Percentiles rank a stretch among this genome's conserved stretches.
phyloP scores from a whole-genome alignment of 2,888 invertebrate genomes.

The Clusia tigrina region DNA sequence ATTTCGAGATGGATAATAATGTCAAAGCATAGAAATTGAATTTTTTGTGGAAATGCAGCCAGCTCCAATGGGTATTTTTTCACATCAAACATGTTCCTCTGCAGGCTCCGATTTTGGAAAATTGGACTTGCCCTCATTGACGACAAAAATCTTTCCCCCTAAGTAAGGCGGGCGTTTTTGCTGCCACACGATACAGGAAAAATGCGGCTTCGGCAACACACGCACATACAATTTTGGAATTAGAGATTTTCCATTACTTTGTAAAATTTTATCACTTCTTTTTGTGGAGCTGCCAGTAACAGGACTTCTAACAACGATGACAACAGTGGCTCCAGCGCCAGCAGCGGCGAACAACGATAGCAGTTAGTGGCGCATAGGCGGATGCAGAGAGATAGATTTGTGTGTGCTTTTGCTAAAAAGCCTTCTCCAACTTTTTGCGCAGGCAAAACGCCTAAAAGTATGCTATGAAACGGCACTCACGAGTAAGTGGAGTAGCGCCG shows the following conservation, averaged over 20 bases:
- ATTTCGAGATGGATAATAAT: too few species aligned
- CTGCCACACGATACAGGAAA: neutral
- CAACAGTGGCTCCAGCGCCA: constrained; percentile 24
- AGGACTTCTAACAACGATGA: constrained; percentile 24
- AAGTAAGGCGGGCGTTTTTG: neutral
- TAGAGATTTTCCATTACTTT: constrained; percentile 9
- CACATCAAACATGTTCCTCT: too few species aligned
- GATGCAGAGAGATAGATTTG: constrained; percentile 8
- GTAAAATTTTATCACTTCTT: neutral
- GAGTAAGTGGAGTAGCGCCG: constrained; percentile 9
- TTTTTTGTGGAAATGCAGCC: too few species aligned
- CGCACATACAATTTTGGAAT: constrained; percentile 7
- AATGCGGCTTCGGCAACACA: neutral
- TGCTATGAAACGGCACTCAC: constrained; percentile 23
- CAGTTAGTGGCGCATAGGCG: neutral
- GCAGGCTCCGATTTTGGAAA: too few species aligned
- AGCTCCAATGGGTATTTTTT: too few species aligned
- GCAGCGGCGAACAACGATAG: constrained; percentile 24
- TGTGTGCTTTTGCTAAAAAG: constrained; percentile 14
- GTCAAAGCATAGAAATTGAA: too few species aligned
- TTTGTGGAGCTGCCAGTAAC: constrained; percentile 13
- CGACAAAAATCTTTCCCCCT: neutral
- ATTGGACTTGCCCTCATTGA: too few species aligned
- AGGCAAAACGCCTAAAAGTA: constrained; percentile 18
- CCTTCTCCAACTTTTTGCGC: constrained; percentile 26